Evolutionary conservation across 1,140 invertebrate genomes (phyloP).

Genomic region (Andricus grossulariae): DNA sequence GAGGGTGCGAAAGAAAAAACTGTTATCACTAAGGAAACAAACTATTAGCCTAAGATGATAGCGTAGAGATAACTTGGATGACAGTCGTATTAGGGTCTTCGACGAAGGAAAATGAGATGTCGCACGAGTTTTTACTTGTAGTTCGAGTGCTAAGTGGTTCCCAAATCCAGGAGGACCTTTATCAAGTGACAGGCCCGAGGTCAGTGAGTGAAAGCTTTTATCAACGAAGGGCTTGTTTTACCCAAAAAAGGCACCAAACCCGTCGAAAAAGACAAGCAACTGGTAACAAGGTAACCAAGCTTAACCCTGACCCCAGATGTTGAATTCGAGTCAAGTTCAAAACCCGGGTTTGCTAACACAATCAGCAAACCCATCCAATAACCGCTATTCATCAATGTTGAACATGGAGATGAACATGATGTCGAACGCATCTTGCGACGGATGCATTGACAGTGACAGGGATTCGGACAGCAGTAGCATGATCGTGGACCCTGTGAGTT

Average conservation of each 20-base stretch:
- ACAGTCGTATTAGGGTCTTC: constrained; percentile 56
- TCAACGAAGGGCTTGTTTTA: too few species aligned
- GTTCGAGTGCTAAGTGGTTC: too few species aligned
- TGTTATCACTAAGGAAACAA: constrained; percentile 73
- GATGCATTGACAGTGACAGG: constrained; percentile 70
- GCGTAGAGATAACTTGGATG: constrained; percentile 60
- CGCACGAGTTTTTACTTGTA: constrained; percentile 42
- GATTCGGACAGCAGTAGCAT: constrained; percentile 73
- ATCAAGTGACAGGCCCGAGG: too few species aligned
- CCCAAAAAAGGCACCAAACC: too few species aligned
- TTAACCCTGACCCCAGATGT: background rate
- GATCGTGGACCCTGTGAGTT: constrained; percentile 73
- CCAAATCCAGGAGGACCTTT: too few species aligned
- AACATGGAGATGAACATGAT: constrained; percentile 58
- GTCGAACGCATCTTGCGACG: constrained; percentile 69
- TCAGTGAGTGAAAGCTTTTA: too few species aligned
- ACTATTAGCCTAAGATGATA: constrained; percentile 75
- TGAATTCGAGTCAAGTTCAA: constrained; percentile 10
- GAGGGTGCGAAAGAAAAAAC: constrained; percentile 51
- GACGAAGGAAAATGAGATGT: constrained; percentile 58
- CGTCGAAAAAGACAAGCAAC: too few species aligned
- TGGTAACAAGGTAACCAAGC: too few species aligned
- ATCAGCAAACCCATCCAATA: constrained; percentile 10
- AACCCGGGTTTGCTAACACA: background rate
- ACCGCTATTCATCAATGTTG: constrained; percentile 39